These are phyloP conservation scores for Spodoptera frugiperda DNA, from an alignment of 1,140 invertebrate genomes.

Conservation along the genomic window DNA sequence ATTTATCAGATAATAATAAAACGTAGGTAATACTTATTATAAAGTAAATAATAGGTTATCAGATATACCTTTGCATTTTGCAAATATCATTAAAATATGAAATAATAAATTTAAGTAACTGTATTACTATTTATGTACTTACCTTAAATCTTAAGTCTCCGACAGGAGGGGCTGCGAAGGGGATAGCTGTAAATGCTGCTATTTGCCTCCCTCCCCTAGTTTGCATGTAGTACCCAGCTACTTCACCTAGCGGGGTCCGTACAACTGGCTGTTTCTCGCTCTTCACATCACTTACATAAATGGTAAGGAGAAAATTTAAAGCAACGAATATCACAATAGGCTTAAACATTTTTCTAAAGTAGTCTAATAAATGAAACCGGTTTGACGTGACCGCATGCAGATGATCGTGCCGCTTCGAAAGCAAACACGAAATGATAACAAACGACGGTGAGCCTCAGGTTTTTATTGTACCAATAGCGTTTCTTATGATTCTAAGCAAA, in stretches of 20 bases:
- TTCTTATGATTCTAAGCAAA: constrained; percentile 45
- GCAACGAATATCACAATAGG: constrained; percentile 22
- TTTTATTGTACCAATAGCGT: constrained; percentile 56
- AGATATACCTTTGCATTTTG: too few relatives aligned
- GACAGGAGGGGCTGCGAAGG: constrained; percentile 89
- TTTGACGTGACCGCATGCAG: constrained; percentile 46
- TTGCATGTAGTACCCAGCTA: constrained; percentile 81
- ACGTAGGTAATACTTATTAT: too few relatives aligned
- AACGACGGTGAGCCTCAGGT: constrained; percentile 42
- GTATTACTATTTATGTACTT: too few relatives aligned
- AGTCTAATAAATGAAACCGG: constrained; percentile 34
- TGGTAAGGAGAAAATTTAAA: constrained; percentile 35
- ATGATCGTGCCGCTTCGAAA: constrained; percentile 50
- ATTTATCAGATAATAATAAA: too few relatives aligned
- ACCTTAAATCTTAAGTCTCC: constrained; percentile 89
- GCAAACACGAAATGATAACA: constrained; percentile 66
- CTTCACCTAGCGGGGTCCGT: constrained; percentile 69
- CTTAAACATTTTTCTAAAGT: constrained; percentile 10
- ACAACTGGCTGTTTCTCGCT: constrained; percentile 56
- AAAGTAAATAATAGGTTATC: too few relatives aligned
- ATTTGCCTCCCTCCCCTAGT: constrained; percentile 83
- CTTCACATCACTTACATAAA: constrained; percentile 36
- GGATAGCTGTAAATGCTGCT: constrained; percentile 87
- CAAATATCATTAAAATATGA: not conserved
- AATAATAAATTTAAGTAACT: too few relatives aligned